Evolutionary conservation across 1,140 invertebrate species (phyloP), one percentile per base, ranked within the genome.

Genomic region (Coelopa frigida): DNA sequence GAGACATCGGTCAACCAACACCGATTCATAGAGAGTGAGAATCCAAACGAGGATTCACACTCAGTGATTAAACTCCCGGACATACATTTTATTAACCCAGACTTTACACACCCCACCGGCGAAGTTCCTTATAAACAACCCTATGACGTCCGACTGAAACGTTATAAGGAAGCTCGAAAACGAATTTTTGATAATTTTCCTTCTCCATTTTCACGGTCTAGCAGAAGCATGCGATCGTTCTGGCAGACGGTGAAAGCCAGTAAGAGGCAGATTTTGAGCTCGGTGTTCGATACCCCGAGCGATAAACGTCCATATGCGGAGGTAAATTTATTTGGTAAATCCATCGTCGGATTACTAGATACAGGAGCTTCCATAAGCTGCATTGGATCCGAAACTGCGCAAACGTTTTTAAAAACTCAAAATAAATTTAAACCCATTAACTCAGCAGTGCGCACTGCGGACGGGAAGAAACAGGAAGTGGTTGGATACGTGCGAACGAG

Each of bases 321-420:
- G 2, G 11, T 53, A 4, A 14, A 36, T 0, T 33, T 51, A 3
- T 26, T 49, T 11, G 32, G 38, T 23, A 10, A 41, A 4, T 10
- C 2, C 17, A 40, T 40, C 11, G 5, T 29, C 20, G 41, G 22
- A 3, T 24, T 50, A 0, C n/a, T 48, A 20, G 44, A 53, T 26
- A 47, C 42, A 4, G 51, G 47, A 0, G 44, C 47, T 17, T 46
- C 44, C 10, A 42, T 46, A 14, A 50, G 48, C 15, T 42, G 50
- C 11, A 27, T 50, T 2, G 49, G 41, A n/a, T n/a, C n/a, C 4
- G 35, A 32, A 7, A 6, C 37, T 17, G 21, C 40, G 3, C 35
- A 23, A 2, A 14, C 21, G 12, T 14, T n/a, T 21, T 10, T 18
- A 24, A 22, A 21, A 3, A 22, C 12, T n/a, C 32, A 23, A 14